Conservation (phyloP, 2,797 vertebrate species). For the Eospalax fontanierii region DNA sequence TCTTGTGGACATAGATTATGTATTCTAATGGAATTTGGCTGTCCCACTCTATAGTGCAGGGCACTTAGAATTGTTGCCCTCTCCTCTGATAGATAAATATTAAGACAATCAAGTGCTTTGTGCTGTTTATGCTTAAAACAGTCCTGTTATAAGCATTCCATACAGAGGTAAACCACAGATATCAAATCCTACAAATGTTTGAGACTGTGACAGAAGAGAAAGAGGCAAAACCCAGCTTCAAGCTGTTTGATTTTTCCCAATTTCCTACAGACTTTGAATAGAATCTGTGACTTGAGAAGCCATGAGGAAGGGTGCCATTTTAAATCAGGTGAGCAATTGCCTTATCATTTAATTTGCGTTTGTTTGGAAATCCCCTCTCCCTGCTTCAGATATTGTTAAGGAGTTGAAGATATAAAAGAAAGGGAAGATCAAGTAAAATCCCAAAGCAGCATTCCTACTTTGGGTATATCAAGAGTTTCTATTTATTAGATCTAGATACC, state of each 20-base stretch:
- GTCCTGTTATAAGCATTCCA: background rate
- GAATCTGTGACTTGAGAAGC: background rate
- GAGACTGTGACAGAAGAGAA: background rate
- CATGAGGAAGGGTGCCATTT: background rate
- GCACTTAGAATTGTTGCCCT: slow-evolving; percentile 36
- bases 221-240: background rate
- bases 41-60: background rate
- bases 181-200: background rate
- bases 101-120: slow-evolving; percentile 54
- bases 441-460: slow-evolving; percentile 41
- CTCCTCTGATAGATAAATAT: slow-evolving; percentile 44
- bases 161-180: background rate
- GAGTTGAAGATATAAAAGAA: slow-evolving; percentile 64
- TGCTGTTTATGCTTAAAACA: slow-evolving; percentile 54
- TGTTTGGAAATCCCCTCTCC: slow-evolving; percentile 42
- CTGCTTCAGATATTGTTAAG: slow-evolving; percentile 34
- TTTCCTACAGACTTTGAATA: slow-evolving; percentile 36
- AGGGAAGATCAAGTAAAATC: slow-evolving; percentile 51
- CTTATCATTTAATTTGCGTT: background rate
- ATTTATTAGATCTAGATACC: slow-evolving; percentile 63
- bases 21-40: background rate
- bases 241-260: background rate
- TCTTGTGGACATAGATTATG: background rate
- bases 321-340: background rate
- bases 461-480: slow-evolving; percentile 72